Evolutionary conservation across 2,797 vertebrate genomes (phyloP), one percentile per base, ranked within the genome.

Genomic region (Neomorphus geoffroyi): DNA sequence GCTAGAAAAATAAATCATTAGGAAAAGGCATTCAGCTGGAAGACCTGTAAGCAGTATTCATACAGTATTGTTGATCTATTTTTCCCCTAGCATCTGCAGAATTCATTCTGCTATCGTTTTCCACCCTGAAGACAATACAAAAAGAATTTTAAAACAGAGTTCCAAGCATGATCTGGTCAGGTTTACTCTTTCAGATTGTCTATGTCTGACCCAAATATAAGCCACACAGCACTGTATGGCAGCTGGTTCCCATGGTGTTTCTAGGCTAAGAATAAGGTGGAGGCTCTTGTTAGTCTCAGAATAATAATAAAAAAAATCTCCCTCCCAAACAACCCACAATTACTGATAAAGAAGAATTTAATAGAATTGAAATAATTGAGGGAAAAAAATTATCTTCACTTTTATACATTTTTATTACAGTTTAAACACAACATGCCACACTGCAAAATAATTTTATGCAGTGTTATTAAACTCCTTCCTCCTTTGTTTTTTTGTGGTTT

Each of bases 401-500:
- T 75, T 50, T 89, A 65, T 41, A 64, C 1, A 8, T 92, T 92
- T 37, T 91, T 91, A 39, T 33, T 79, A 48, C 48, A 33, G 35
- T 90, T 95, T 84, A 88, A 97, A 81, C 11, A 60, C n/a, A 77
- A 56, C 27, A 39, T 43, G 19, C 41, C 84, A 43, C 17, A 53
- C 21, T 86, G 28, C 88, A 70, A 86, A 95, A 86, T 94, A 93
- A 78, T 93, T 96, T 26, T 80, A 33, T 64, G 18, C 4, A 8
- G 16, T 27, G 33, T 73, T 65, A 66, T 94, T 84, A 58, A 80
- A 70, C 4, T 64, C 15, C 22, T 57, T 86, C 57, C 22, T 57
- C 24, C 72, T 88, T 90, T 94, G 50, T 61, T 83, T 97, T 95
- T 91, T n/a, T 33, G 14, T 48, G 77, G 18, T 94, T 74, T 95